Evolutionary conservation across 2,113 vertebrate species (phyloP).

Genomic region (Alexandromys fortis): DNA sequence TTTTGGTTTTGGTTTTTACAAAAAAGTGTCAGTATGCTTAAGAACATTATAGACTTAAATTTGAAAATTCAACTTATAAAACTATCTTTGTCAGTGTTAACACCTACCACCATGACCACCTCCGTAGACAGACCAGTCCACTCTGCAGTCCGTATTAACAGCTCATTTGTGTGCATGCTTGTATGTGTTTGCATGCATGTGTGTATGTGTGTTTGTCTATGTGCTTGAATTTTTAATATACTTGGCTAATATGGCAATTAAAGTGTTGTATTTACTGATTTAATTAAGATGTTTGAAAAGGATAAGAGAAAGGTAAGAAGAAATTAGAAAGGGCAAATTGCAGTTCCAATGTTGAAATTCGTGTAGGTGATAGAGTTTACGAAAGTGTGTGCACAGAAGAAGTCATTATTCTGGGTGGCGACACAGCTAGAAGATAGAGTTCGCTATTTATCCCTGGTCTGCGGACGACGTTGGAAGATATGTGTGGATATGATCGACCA

Average conservation of each 20-base stretch:
- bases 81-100: neutral
- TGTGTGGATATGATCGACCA: neutral
- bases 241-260: slow-evolving; percentile 38
- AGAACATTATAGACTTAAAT: slow-evolving; percentile 15
- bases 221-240: slow-evolving; percentile 10
- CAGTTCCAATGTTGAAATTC: slow-evolving; percentile 5
- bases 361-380: neutral
- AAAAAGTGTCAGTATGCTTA: neutral
- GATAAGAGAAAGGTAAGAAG: neutral
- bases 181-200: neutral
- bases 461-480: neutral
- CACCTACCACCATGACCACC: neutral
- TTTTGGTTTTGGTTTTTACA: neutral
- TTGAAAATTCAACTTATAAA: slow-evolving; percentile 8
- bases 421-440: neutral
- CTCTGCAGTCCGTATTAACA: neutral
- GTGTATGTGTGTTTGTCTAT: neutral
- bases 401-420: neutral
- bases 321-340: slow-evolving; percentile 49
- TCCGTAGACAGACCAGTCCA: neutral
- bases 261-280: slow-evolving; percentile 14
- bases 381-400: neutral
- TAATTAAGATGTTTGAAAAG: slow-evolving; percentile 51
- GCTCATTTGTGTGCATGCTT: neutral
- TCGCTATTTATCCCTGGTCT: neutral